Evolutionary conservation across 2,797 vertebrate genomes (phyloP), one percentile per base, ranked within the genome.

Genomic region (Sciurus carolinensis): DNA sequence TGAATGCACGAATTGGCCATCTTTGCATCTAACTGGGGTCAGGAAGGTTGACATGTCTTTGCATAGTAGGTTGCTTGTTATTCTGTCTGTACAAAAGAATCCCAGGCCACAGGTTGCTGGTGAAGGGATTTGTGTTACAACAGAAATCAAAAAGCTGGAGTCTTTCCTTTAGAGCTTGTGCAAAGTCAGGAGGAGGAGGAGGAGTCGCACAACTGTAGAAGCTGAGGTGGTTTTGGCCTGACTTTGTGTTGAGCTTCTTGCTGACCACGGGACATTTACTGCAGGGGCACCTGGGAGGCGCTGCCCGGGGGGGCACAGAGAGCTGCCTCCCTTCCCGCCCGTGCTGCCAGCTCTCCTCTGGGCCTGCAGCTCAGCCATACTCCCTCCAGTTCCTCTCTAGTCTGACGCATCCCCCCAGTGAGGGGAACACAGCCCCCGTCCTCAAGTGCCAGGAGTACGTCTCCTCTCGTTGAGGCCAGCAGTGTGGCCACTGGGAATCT

Each of bases 101-200:
- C 87, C 9, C 30, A 62, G 69, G 33, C 92, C 75, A 66, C 36
- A 90, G 26, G 42, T 86, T 87, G 28, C 52, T 92, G 69, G 36
- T 8, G 44, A 79, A 95, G 81, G 54, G 44, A 82, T 57, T 94
- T 94, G 75, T 13, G 22, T 76, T 72, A 39, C 52, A 92, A 86
- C 17, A 86, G 39, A 92, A 92, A 72, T 82, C 1, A 73, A 92
- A 86, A 91, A 80, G 52, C n/a, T 86, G 50, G 57, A 72, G 24
- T 66, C 33, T 90, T 87, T 88, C 59, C 50, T 95, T 92, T 71
- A 86, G 81, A 71, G 17, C 92, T 59, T 77, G 20, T 95, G 11
- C 94, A 42, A 87, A 84, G 79, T 87, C 52, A 57, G 66, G 87
- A 94, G 26, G 90, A 90, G 73, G 89, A 92, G 59, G 94, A 94